phyloP scores from a whole-genome alignment of 2,888 invertebrate species.

The Caradrina kadenii region DNA sequence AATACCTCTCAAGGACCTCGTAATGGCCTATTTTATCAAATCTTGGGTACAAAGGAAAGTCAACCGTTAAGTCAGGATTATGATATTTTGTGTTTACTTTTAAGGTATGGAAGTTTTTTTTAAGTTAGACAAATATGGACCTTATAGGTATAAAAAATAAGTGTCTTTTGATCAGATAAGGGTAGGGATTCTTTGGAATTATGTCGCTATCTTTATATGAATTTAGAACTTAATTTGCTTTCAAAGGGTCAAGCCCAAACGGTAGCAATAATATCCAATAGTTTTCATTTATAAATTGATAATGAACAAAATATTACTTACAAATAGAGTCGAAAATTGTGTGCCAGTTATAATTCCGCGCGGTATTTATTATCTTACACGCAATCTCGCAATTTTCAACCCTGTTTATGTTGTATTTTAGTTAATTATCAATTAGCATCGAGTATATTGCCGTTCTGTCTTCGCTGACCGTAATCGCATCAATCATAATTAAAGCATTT shows the following conservation, averaged over 20 bases:
- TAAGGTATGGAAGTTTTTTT: slow-evolving; percentile 16
- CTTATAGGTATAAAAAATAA: neutral
- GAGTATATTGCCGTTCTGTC: no score
- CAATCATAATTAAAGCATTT: no score
- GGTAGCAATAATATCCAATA: neutral
- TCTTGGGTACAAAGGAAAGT: slow-evolving; percentile 42
- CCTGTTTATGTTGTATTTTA: no score
- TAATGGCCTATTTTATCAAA: slow-evolving; percentile 31
- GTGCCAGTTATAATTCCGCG: no score
- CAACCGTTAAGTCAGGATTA: slow-evolving; percentile 34
- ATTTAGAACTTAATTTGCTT: neutral
- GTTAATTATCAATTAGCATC: no score
- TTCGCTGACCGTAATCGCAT: no score
- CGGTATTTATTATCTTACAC: no score
- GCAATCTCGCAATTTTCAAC: no score
- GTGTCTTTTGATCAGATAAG: neutral
- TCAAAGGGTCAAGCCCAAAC: neutral
- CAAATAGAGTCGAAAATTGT: no score
- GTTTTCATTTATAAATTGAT: no score
- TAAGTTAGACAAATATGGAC: neutral
- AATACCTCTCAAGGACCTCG: slow-evolving; percentile 15
- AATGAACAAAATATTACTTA: no score
- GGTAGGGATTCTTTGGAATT: neutral
- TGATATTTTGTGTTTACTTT: slow-evolving; percentile 25
- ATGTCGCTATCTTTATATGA: neutral